Percentiles rank a stretch among this genome's conserved stretches.
Conservation (phyloP, 2,888 invertebrate genomes). For the Rosalia funebris region DNA sequence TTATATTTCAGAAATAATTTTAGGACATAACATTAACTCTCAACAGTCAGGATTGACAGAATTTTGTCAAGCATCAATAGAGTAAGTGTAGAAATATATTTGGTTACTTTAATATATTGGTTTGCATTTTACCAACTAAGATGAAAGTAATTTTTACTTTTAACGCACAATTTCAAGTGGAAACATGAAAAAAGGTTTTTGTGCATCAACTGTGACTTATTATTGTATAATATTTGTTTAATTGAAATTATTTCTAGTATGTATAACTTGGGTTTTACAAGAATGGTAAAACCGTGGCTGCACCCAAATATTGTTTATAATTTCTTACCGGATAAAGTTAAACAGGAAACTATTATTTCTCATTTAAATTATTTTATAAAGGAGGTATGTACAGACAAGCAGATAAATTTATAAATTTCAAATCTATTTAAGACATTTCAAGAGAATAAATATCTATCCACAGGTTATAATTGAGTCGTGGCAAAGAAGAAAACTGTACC, state of each 20-base stretch:
- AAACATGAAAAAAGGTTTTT: no score
- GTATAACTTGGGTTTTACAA: conserved; percentile 42
- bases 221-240: no score
- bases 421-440: neutral
- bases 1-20: conserved; percentile 41
- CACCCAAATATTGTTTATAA: conserved; percentile 45
- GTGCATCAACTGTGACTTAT: no score
- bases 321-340: conserved; percentile 35
- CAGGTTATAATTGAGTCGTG: conserved; percentile 37
- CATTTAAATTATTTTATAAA: conserved; percentile 30
- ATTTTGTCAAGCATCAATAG: conserved; percentile 34
- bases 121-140: conserved; percentile 14
- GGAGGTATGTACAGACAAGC: conserved; percentile 29
- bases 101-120: neutral
- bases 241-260: conserved; percentile 44
- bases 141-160: no score
- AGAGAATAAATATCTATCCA: neutral
- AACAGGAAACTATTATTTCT: conserved; percentile 27
- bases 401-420: neutral
- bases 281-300: conserved; percentile 48
- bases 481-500: conserved; percentile 33
- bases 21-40: conserved; percentile 38
- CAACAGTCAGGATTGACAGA: conserved; percentile 31
- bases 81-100: conserved; percentile 32
- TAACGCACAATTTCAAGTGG: no score